Percentiles rank a stretch among this genome's conserved stretches.
These are phyloP conservation scores for Chalcosyrphus nemorum DNA, from an alignment of 2,888 invertebrate genomes.

Conservation along the genomic window DNA sequence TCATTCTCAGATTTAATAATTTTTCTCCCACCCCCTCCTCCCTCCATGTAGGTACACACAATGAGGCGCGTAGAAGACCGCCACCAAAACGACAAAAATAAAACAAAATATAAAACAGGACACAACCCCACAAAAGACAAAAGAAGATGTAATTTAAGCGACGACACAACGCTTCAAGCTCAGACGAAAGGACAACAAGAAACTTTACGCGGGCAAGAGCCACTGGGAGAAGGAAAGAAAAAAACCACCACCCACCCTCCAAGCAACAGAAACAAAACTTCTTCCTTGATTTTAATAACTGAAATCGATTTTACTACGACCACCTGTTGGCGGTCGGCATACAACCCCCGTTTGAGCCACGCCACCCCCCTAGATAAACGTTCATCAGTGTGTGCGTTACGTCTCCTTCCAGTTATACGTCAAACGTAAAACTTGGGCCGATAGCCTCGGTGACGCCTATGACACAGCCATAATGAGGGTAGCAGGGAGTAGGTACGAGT, in stretches of 20 bases:
- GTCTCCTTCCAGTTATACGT: conserved; percentile 48
- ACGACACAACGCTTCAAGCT: neutral
- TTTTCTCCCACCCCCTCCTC: too few species aligned
- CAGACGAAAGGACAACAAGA: conserved; percentile 44
- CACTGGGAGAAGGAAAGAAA: conserved; percentile 2
- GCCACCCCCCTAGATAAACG: too few species aligned
- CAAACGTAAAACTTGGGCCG: conserved; percentile 57
- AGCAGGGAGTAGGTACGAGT: neutral
- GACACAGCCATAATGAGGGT: neutral
- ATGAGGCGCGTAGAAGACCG: conserved; percentile 19
- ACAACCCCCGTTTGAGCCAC: conserved; percentile 7
- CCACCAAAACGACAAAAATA: conserved; percentile 19
- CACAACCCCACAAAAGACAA: conserved; percentile 12
- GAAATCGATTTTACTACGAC: conserved; percentile 72
- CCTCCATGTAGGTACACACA: conserved; percentile 6
- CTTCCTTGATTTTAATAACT: conserved; percentile 56
- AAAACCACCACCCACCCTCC: neutral
- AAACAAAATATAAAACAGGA: neutral
- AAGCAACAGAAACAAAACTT: conserved; percentile 49
- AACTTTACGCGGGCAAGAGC: conserved; percentile 15
- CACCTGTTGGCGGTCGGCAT: conserved; percentile 57
- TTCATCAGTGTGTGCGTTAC: neutral
- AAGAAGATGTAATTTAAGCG: conserved; percentile 43
- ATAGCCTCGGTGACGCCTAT: conserved; percentile 62
- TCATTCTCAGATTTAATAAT: conserved; percentile 61